These are phyloP conservation scores for Triplophysa dalaica DNA, from an alignment of 2,113 vertebrate species.

Conservation along the genomic window DNA sequence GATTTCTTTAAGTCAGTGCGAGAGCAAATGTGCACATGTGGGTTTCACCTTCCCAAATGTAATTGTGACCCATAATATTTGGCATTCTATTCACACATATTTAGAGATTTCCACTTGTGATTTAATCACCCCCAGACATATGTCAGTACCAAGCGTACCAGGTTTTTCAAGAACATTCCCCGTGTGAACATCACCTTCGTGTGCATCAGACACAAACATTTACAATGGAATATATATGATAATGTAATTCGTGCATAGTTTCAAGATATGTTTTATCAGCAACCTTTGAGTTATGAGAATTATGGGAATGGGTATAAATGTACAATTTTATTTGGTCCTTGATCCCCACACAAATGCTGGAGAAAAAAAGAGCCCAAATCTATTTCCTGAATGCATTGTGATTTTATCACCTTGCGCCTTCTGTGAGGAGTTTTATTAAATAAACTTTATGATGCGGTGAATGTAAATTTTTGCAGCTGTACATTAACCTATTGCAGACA, in stretches of 20 bases:
- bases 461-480: neutral
- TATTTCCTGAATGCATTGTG: conserved; percentile 2
- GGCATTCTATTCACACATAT: too few species aligned
- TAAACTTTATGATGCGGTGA: neutral
- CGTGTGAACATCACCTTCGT: too few species aligned
- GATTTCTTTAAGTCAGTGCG: too few species aligned
- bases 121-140: too few species aligned
- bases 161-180: too few species aligned
- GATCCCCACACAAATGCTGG: neutral
- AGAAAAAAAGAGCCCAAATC: neutral
- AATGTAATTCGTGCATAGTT: conserved; percentile 12
- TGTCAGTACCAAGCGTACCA: too few species aligned
- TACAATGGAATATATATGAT: neutral
- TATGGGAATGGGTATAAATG: neutral
- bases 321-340: conserved; percentile 3
- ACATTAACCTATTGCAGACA: neutral
- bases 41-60: too few species aligned
- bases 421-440: neutral
- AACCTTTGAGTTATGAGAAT: neutral
- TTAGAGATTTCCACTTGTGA: too few species aligned
- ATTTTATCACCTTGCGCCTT: neutral
- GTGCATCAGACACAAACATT: neutral
- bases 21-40: too few species aligned
- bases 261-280: neutral
- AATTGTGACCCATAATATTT: too few species aligned